phyloP scores from a whole-genome alignment of 1,140 invertebrate genomes.

The Sycophila sp. region DNA sequence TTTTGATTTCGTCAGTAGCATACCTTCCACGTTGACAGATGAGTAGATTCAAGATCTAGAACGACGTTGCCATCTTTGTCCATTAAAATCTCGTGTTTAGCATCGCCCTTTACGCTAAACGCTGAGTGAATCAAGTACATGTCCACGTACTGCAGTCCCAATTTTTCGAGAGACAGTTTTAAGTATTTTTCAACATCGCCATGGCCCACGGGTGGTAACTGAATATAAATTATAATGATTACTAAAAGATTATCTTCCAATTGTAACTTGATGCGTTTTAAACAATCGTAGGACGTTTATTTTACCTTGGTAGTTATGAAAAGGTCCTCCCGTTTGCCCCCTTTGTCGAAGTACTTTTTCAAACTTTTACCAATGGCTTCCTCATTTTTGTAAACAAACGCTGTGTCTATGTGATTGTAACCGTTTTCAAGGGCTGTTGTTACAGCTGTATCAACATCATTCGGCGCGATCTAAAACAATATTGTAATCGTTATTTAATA shows the following conservation, averaged over 20 bases:
- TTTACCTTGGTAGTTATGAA: slow-evolving; percentile 84
- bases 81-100: slow-evolving; percentile 61
- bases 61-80: slow-evolving; percentile 72
- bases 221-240: neutral
- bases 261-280: no score
- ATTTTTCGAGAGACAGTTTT: slow-evolving; percentile 75
- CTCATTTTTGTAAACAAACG: slow-evolving; percentile 84
- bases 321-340: slow-evolving; percentile 79
- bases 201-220: slow-evolving; percentile 72
- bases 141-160: slow-evolving; percentile 84
- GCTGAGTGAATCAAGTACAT: slow-evolving; percentile 88
- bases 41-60: slow-evolving; percentile 75
- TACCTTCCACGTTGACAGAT: slow-evolving; percentile 80
- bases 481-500: neutral
- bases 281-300: no score
- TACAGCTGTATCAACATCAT: slow-evolving; percentile 76
- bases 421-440: slow-evolving; percentile 72
- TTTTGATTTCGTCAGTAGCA: no score
- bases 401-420: slow-evolving; percentile 85
- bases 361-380: slow-evolving; percentile 79
- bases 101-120: slow-evolving; percentile 70
- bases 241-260: no score
- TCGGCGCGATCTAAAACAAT: slow-evolving; percentile 69
- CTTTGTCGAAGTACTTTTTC: slow-evolving; percentile 77
- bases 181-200: slow-evolving; percentile 78